These are phyloP conservation scores for Vidua chalybeata DNA, from an alignment of 2,113 vertebrate genomes.

Conservation along the genomic window DNA sequence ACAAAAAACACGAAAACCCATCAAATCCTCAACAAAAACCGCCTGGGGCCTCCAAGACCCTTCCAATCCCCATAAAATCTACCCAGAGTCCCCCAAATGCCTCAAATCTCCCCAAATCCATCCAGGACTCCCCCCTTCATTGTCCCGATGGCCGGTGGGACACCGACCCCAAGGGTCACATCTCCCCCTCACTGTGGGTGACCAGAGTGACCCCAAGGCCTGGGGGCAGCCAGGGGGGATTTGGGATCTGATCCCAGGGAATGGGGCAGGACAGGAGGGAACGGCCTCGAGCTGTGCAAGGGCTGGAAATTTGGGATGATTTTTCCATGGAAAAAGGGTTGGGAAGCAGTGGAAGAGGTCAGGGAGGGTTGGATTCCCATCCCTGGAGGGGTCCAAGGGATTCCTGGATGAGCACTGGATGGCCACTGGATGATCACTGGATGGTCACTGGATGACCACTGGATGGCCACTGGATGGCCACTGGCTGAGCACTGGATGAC, in stretches of 20 bases:
- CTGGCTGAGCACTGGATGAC: no score
- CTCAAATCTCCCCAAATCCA: background rate
- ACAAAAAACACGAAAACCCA: no score
- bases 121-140: background rate
- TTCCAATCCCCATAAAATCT: no score
- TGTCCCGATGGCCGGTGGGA: background rate
- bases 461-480: background rate
- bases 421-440: no score
- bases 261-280: background rate
- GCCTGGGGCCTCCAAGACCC: no score
- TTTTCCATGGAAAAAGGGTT: background rate
- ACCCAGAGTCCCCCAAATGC: background rate
- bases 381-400: background rate
- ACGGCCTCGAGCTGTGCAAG: background rate
- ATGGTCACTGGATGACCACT: no score
- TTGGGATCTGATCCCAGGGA: background rate
- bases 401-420: background rate
- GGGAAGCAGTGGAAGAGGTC: background rate
- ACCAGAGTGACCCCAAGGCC: background rate
- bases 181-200: background rate
- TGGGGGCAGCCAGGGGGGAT: no score
- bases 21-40: no score
- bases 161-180: background rate
- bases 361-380: background rate
- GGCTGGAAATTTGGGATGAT: background rate